Evolutionary conservation across 2,888 invertebrate genomes (phyloP), one percentile per base, ranked within the genome.

Genomic region (Lasioglossum pauxillum): DNA sequence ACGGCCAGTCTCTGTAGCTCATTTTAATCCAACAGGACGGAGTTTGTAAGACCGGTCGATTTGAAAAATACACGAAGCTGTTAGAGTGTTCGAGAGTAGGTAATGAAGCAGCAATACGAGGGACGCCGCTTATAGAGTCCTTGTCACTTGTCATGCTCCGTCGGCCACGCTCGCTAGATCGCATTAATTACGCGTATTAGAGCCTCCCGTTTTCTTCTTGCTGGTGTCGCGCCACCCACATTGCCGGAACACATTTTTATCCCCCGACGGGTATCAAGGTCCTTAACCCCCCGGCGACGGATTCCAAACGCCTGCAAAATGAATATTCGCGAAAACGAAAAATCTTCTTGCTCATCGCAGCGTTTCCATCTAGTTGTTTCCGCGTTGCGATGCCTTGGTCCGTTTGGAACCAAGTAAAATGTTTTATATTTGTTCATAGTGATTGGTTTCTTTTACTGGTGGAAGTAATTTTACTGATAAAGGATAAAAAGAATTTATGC

Each of bases 171-270:
- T 88, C 88, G 85, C 89, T 89, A 88, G 91, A 92, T 93, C 91
- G 91, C 90, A 93, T 94, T 94, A 93, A 94, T 94, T 94, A 94
- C 92, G 88, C 90, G 89, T 90, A 92, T 92, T 92, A 91, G 86
- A 91, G 84, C 88, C 88, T 85, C 84, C 74, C 64, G 53, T 44
- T 84, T 76, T 80, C 85, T 89, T 83, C 79, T 76, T 57, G 60
- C 35, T 41, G 49, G 71, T 79, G 80, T 71, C 77, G 38, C 72
- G 60, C 91, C 91, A 91, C 90, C 92, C 91, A 91, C 91, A 69
- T 83, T 44, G 83, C 64, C 38, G 44, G 57, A 23, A 38, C 23
- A 31, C 16, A 84, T 64, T 80, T 80, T 89, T 84, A 69, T 60
- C 82, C 73, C 46, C 19, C 38, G 35, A 0, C 60, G 23, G 67